Evolutionary conservation across 2,797 vertebrate genomes (phyloP).

Genomic region (Danio choprae): DNA sequence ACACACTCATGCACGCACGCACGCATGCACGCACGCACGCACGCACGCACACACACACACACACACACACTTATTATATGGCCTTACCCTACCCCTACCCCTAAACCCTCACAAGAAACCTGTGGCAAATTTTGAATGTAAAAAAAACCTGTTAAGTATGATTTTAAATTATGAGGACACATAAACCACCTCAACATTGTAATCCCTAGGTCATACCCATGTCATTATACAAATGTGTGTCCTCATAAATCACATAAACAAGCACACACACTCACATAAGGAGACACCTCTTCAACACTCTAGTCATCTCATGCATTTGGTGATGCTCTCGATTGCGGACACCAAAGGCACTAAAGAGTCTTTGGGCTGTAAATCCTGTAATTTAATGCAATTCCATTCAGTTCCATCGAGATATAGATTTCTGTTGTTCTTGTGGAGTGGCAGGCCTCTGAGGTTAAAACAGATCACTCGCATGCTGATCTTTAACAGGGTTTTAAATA

Average conservation of each 20-base stretch:
- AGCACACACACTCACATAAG: background rate
- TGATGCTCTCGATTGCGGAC: constrained; percentile 31
- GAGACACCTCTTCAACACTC: constrained; percentile 2
- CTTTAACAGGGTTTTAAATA: background rate
- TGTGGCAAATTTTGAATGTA: no score
- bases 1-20: constrained; percentile 17
- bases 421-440: constrained; percentile 10
- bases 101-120: no score
- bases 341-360: constrained; percentile 34
- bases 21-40: constrained; percentile 7
- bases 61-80: background rate
- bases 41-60: constrained; percentile 30
- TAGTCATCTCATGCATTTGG: constrained; percentile 8
- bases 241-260: background rate
- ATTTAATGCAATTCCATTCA: constrained; percentile 39
- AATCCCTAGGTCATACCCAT: no score
- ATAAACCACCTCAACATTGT: no score
- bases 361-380: constrained; percentile 16
- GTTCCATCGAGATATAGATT: constrained; percentile 23
- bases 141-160: no score
- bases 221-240: no score
- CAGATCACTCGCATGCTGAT: constrained; percentile 4
- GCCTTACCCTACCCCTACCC: no score
- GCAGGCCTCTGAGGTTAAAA: constrained; percentile 31
- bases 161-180: no score